phyloP scores from a whole-genome alignment of 2,888 invertebrate genomes.

The Stenichneumon culpator region DNA sequence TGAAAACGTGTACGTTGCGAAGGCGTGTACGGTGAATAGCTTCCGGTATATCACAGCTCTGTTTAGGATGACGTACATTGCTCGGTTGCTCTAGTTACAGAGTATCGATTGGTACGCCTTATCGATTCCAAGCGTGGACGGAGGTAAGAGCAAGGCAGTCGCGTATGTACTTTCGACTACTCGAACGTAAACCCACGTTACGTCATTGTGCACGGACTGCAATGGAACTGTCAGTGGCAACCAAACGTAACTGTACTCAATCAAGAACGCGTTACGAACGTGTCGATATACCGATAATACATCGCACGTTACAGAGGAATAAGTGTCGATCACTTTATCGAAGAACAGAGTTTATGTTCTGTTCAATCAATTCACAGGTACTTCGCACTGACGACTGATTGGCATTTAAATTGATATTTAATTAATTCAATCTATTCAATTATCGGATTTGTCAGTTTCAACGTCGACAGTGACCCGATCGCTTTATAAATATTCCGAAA shows the following conservation, averaged over 20 bases:
- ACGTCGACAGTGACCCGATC: neutral
- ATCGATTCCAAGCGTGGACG: conserved; percentile 54
- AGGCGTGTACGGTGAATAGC: neutral
- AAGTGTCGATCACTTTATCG: neutral
- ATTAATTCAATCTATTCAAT: neutral
- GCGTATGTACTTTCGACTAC: conserved; percentile 50
- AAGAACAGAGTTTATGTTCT: neutral
- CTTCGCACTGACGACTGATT: neutral
- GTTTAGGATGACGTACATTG: conserved; percentile 32
- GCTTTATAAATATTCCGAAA: too few relatives aligned
- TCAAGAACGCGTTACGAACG: neutral
- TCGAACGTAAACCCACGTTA: conserved; percentile 47
- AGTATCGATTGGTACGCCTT: conserved; percentile 56
- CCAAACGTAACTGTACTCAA: conserved; percentile 1
- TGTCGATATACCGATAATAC: conserved; percentile 11
- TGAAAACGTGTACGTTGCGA: neutral
- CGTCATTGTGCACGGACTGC: conserved; percentile 51
- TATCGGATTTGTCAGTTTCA: neutral
- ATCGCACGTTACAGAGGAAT: neutral
- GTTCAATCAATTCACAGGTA: neutral
- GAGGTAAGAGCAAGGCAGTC: conserved; percentile 48
- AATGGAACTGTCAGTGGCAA: conserved; percentile 15
- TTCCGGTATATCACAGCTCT: conserved; percentile 12
- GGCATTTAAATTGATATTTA: neutral
- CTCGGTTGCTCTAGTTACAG: conserved; percentile 56